Conservation (phyloP, 2,797 vertebrate genomes). For the Amphiprion clarkii region DNA sequence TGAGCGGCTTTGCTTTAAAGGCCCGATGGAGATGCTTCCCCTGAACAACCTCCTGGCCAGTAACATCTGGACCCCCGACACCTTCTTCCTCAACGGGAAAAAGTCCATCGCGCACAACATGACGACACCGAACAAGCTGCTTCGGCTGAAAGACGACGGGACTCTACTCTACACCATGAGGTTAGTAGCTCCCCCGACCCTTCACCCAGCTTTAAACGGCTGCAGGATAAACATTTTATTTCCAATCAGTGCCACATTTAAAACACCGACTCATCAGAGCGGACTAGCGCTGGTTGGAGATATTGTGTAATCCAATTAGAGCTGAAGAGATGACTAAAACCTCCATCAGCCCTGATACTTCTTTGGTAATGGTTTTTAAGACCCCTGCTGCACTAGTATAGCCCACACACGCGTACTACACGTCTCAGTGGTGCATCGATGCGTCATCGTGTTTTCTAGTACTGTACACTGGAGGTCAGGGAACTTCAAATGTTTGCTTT, state of each 20-base stretch:
- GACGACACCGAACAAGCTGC: constrained; percentile 95
- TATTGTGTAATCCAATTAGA: constrained; percentile 58
- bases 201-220: neutral
- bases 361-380: constrained; percentile 50
- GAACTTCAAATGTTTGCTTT: constrained; percentile 42
- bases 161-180: constrained; percentile 97
- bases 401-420: constrained; percentile 45
- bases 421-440: constrained; percentile 48
- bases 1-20: constrained; percentile 94
- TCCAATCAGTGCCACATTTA: constrained; percentile 17
- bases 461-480: constrained; percentile 43
- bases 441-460: constrained; percentile 55
- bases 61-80: constrained; percentile 97
- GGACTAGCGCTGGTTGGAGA: constrained; percentile 12
- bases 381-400: constrained; percentile 42
- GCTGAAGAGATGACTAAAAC: constrained; percentile 43
- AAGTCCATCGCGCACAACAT: constrained; percentile 97
- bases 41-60: constrained; percentile 95
- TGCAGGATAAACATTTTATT: neutral
- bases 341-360: constrained; percentile 32
- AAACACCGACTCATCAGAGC: constrained; percentile 33
- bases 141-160: constrained; percentile 93
- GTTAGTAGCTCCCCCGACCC: constrained; percentile 60
- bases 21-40: constrained; percentile 94
- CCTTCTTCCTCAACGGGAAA: constrained; percentile 96